Conservation (phyloP, 2,113 vertebrate genomes). For the Cyanistes caeruleus region DNA sequence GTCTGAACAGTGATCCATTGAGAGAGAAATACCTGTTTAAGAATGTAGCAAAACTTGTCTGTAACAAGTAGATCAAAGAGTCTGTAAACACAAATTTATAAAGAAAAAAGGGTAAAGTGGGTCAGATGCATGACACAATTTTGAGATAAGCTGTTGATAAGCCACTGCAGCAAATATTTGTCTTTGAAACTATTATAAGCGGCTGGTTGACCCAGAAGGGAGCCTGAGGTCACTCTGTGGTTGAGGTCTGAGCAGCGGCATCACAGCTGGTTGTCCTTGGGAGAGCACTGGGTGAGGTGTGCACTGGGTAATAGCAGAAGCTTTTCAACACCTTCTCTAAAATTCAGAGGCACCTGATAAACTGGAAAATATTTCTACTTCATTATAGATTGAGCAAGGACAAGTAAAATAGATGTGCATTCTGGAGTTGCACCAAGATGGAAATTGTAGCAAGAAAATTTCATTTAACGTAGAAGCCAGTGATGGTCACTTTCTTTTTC, state of each 20-base stretch:
- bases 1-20: not conserved
- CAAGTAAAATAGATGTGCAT: not conserved
- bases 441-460: not conserved
- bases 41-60: slow-evolving; percentile 12
- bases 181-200: not conserved
- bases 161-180: slow-evolving; percentile 6
- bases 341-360: not conserved
- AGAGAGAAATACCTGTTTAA: slow-evolving; percentile 8
- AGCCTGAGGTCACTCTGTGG: not conserved
- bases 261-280: rapidly evolving
- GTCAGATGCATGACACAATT: not conserved
- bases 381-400: not conserved
- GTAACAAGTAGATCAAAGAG: not conserved
- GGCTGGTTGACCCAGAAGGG: not conserved
- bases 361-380: not conserved
- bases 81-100: not conserved
- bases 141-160: slow-evolving; percentile 53
- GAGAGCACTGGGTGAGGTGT: rapidly evolving
- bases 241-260: not conserved
- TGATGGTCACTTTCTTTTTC: not conserved
- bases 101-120: not conserved
- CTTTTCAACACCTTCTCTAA: not conserved
- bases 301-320: rapidly evolving
- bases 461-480: not conserved
- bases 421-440: not conserved